A percentile compares a stretch with the other conserved stretches of the same genome.
Evolutionary conservation across 2,797 vertebrate genomes (phyloP).

Genomic region (Dendrocincla tyrannina): DNA sequence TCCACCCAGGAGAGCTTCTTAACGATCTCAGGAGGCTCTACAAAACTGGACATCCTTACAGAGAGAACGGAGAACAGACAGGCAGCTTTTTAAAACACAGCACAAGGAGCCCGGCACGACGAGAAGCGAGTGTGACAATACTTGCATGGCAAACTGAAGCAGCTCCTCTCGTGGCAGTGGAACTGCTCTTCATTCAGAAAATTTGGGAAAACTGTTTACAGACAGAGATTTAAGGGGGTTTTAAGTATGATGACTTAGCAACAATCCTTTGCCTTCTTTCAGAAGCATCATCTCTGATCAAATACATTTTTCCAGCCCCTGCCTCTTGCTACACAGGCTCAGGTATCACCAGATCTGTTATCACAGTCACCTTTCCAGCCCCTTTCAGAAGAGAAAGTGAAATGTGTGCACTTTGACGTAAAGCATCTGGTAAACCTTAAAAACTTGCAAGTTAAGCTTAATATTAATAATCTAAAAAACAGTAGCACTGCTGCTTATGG

Average conservation of each 20-base stretch:
- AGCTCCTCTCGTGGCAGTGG: background rate
- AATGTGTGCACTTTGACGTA: background rate
- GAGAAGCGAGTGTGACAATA: accelerated
- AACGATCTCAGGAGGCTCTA: constrained; percentile 94
- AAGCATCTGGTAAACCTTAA: background rate
- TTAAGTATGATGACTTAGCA: background rate
- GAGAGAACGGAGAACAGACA: constrained; percentile 16
- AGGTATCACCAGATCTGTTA: background rate
- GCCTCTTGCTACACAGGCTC: background rate
- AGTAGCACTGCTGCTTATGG: background rate
- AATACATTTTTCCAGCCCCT: background rate
- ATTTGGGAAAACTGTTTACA: background rate
- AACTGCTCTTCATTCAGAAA: background rate
- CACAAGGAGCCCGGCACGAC: background rate
- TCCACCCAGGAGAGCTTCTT: constrained; percentile 95
- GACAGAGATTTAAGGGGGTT: background rate
- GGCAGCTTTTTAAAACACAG: background rate
- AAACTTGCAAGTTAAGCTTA: background rate
- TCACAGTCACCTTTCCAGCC: background rate
- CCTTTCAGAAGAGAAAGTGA: background rate
- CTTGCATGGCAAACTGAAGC: background rate
- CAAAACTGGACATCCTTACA: constrained; percentile 91
- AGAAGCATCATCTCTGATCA: background rate
- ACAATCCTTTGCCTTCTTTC: background rate
- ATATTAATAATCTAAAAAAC: background rate